Conservation (phyloP, 2,113 vertebrate species). For the Nanger granti region DNA sequence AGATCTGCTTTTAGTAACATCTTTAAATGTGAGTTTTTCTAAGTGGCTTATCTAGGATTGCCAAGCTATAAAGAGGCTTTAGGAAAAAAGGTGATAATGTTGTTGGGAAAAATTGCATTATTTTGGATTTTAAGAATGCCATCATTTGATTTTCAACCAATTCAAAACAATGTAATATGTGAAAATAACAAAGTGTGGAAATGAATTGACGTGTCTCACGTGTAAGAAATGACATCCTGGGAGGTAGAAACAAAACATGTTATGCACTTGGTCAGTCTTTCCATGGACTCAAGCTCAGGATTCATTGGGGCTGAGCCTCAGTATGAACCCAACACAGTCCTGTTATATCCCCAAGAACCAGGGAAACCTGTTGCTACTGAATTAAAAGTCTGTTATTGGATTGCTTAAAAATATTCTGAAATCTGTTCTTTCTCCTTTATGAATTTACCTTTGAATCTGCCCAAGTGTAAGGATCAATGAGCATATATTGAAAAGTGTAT, state of each 20-base stretch:
- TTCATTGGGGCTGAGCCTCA: neutral
- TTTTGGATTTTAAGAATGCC: neutral
- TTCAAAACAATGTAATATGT: neutral
- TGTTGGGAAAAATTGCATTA: neutral
- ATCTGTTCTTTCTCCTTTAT: neutral
- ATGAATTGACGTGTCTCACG: neutral
- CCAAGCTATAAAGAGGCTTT: neutral
- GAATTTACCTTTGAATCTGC: neutral
- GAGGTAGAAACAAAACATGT: neutral
- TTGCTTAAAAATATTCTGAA: neutral
- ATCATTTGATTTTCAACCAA: neutral
- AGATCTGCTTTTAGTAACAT: neutral
- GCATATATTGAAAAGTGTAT: neutral
- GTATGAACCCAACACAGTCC: neutral
- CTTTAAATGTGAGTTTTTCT: neutral
- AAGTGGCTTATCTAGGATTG: neutral
- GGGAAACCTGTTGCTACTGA: neutral
- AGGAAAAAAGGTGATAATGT: neutral
- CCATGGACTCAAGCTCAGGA: neutral
- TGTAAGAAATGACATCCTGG: neutral
- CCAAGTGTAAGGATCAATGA: neutral
- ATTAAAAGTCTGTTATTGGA: neutral
- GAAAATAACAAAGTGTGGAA: neutral
- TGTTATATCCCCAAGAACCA: neutral
- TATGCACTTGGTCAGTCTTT: neutral